Evolutionary conservation across 2,888 invertebrate genomes (phyloP), one percentile per base, ranked within the genome.

Genomic region (Melolontha melolontha): DNA sequence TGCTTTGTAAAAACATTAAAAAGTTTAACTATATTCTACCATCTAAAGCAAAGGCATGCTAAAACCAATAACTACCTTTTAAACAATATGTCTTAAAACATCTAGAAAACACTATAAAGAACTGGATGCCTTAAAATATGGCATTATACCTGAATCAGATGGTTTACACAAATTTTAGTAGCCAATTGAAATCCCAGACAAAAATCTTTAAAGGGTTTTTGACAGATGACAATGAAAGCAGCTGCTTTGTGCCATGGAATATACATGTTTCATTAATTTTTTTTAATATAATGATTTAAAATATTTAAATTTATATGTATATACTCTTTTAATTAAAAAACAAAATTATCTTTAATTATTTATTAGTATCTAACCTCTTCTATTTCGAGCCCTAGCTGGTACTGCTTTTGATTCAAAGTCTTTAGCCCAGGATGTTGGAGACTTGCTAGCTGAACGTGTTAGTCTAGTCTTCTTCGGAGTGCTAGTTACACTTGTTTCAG

Each of bases 401-500:
- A 64, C 42, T 47, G 52, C 12, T 29, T 57, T 67, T 16, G 42
- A 34, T 12, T 62, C 42, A 12, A 16, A 10, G 6, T 54, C 63
- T 14, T 54, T 54, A 4, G 40, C 44, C 17, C 42, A 49, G 11
- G 69, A 16, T 42, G 71, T 67, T 8, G 74, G 72, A 12, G 73
- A 72, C 42, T 72, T 74, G 52, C 68, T 71, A 6, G 57, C 64
- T 8, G 66, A 62, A 55, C 70, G 70, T 40, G 66, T 65, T 17
- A 14, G 29, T 12, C 52, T 39, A 34, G 42, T 52, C 12, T 41
- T 64, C n/a, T 27, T 64, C 1, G 52, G 52, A n/a, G 42, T 44
- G 16, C 29, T 29, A 12, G 27, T n/a, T 17, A 12, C 40, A 14
- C 50, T 64, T 14, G 52, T 34, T 29, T 39, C 29, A 22, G 54